Base-by-base conservation (phyloP, 2,797 vertebrate species). In the Clamator glandarius region DNA sequence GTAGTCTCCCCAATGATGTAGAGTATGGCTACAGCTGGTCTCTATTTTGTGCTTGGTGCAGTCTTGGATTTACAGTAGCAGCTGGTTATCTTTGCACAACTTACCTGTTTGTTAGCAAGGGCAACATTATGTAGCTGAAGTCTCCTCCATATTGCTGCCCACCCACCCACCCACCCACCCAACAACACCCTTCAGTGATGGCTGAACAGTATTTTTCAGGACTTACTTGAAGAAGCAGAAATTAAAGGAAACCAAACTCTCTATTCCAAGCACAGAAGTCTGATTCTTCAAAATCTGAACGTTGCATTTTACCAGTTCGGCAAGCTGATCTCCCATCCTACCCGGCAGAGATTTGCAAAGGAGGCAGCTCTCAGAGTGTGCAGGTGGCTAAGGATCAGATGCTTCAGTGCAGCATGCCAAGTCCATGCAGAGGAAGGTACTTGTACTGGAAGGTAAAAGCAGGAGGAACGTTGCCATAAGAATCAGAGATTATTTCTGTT, bases 1-100 rank as follows among this genome's bases (percentile, higher is more conserved):
- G 98, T 9, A 98, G 98, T 26, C 97, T 99, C 66, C 99, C 98
- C 0, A 91, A 92, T 2, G 98, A 98, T 3, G 98, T 98, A 96
- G 98, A 99, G 63, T 98, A 99, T 4, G 98, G 98, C 48, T 99
- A 98, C 42, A 98, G 98, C 90, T 99, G 98, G 98, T 99, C 98
- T 23, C 97, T 98, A 92, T 98, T 98, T 96, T 98, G 98, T 16
- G 98, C 98, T 78, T 99, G 98, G 98, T 98, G 98, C 93, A 99
- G 98, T 68, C 97, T 99, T 92, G 98, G 98, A 77, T 97, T 99
- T 55, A 98, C 96, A 0, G 98, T 98, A 76, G 98, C 98, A 5
- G 97, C 98, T 1, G 98, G 98, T 54, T 99, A 98, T 90, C 97
- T 99, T 39, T 98, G 98, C 41, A 98, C 98, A 76, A 97, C 98